These are phyloP conservation scores for Parotocinclus haroldoi DNA, from an alignment of 2,797 vertebrate genomes.

Conservation along the genomic window DNA sequence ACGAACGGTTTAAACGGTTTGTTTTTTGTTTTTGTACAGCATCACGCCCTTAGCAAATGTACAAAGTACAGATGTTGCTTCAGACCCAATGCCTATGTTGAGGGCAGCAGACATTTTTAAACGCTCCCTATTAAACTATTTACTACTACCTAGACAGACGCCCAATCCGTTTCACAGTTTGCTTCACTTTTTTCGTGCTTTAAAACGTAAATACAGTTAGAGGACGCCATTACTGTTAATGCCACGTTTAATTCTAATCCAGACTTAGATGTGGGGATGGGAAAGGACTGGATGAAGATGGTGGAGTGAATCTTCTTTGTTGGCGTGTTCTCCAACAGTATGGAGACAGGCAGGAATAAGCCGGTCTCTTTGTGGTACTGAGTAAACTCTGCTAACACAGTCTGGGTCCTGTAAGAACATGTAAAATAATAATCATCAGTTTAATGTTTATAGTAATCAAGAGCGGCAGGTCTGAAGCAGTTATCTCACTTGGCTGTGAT, in stretches of 20 bases:
- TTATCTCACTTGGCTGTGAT: constrained; percentile 55
- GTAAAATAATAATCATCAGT: background rate
- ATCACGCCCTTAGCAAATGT: no score
- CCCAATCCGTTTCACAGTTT: no score
- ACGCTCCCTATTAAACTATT: no score
- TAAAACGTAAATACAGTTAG: no score
- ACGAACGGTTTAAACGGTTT: no score
- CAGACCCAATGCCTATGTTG: no score
- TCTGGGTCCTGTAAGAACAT: constrained; percentile 52
- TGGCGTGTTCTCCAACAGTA: constrained; percentile 53
- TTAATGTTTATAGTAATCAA: background rate
- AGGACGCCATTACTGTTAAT: constrained; percentile 59
- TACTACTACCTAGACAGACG: no score
- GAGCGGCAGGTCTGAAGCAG: background rate
- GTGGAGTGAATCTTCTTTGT: constrained; percentile 38
- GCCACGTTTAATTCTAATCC: constrained; percentile 61
- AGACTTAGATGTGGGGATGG: constrained; percentile 55
- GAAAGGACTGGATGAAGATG: constrained; percentile 63
- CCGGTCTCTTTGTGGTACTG: constrained; percentile 69
- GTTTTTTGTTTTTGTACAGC: no score
- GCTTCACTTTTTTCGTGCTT: no score
- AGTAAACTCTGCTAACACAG: constrained; percentile 68
- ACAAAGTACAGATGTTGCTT: no score
- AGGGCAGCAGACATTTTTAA: no score
- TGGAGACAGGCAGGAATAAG: constrained; percentile 65